These are phyloP conservation scores for Ophiodon elongatus DNA, from an alignment of 2,113 vertebrate genomes.

Conservation along the genomic window DNA sequence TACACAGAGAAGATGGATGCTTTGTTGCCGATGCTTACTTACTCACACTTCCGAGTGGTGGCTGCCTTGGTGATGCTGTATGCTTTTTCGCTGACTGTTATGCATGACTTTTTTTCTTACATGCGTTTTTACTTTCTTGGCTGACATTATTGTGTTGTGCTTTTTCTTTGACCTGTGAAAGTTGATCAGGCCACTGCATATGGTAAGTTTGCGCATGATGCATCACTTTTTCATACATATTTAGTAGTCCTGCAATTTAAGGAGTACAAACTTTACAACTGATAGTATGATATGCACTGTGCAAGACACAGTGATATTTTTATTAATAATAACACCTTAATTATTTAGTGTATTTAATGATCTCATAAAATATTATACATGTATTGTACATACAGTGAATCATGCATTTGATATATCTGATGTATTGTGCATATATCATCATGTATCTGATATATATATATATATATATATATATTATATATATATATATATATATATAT, in stretches of 20 bases:
- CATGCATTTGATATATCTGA: constrained; percentile 14
- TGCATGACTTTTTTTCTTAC: constrained; percentile 57
- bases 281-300: neutral
- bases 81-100: constrained; percentile 58
- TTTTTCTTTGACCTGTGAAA: constrained; percentile 82
- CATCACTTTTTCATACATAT: constrained; percentile 29
- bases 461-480: constrained; percentile 29
- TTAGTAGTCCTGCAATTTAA: neutral
- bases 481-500: constrained; percentile 29
- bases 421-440: constrained; percentile 17
- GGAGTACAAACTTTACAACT: neutral
- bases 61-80: constrained; percentile 50
- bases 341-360: neutral
- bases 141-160: constrained; percentile 78
- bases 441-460: constrained; percentile 15
- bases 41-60: constrained; percentile 9
- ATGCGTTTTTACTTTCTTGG: constrained; percentile 67
- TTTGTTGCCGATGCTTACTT: neutral
- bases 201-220: constrained; percentile 85
- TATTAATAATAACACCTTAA: neutral
- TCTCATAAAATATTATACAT: neutral
- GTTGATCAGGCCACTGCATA: constrained; percentile 86
- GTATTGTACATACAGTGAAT: neutral
- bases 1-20: constrained; percentile 41
- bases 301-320: neutral